These are phyloP conservation scores for Drosophila meridionalis DNA, from an alignment of 2,888 invertebrate genomes.

Conservation along the genomic window DNA sequence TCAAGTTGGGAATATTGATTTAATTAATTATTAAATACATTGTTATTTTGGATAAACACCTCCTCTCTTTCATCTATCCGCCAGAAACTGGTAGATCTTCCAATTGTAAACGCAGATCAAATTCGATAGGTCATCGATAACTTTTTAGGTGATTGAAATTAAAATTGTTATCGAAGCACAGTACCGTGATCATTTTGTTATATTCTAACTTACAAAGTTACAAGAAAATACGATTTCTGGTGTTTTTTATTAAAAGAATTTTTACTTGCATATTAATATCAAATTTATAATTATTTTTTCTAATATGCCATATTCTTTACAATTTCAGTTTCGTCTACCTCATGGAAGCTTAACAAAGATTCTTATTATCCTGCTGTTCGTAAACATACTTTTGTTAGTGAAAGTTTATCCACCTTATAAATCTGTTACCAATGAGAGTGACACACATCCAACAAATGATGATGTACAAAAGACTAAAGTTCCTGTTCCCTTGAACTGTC, in stretches of 20 bases:
- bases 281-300: background rate
- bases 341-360: slow-evolving; percentile 56
- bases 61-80: background rate
- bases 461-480: slow-evolving; percentile 8
- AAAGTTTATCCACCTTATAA: slow-evolving; percentile 55
- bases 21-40: background rate
- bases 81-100: background rate
- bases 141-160: background rate
- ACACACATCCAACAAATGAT: slow-evolving; percentile 1
- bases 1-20: background rate
- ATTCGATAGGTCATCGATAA: background rate
- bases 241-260: no score
- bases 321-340: slow-evolving; percentile 51
- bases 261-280: background rate
- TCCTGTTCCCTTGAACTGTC: slow-evolving; percentile 29
- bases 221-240: no score
- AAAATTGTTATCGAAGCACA: background rate
- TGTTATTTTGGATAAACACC: background rate
- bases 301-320: background rate
- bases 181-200: background rate
- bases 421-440: slow-evolving; percentile 21
- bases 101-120: background rate
- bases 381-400: slow-evolving; percentile 64
- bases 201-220: no score
- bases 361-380: slow-evolving; percentile 44